Evolutionary conservation across 2,888 invertebrate genomes (phyloP).

Genomic region (Apeira syringaria): DNA sequence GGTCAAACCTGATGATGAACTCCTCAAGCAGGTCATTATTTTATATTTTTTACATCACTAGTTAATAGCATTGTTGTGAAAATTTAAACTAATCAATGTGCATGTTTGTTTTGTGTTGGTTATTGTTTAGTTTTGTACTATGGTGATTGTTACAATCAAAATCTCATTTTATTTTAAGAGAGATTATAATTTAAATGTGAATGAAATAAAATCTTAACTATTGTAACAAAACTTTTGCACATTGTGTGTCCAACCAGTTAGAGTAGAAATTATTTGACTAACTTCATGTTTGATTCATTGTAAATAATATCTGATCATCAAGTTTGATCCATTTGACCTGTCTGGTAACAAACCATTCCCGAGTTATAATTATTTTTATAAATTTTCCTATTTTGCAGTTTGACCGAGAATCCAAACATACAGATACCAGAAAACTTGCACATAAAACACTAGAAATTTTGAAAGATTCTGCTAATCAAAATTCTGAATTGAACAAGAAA

Average conservation of each 20-base stretch:
- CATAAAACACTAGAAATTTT: slow-evolving; percentile 61
- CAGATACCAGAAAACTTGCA: slow-evolving; percentile 58
- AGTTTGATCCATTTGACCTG: slow-evolving; percentile 54
- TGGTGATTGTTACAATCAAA: no score
- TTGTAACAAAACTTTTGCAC: slow-evolving; percentile 8
- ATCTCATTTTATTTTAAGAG: no score
- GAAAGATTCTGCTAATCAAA: slow-evolving; percentile 70
- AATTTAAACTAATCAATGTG: slow-evolving; percentile 36
- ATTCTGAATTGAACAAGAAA: slow-evolving; percentile 69
- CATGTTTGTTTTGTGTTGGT: slow-evolving; percentile 42
- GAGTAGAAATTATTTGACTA: no score
- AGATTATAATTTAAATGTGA: no score
- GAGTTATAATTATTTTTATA: slow-evolving; percentile 16
- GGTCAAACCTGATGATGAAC: slow-evolving; percentile 80
- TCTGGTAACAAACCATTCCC: not conserved
- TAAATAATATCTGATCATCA: slow-evolving; percentile 42
- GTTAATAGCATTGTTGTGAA: slow-evolving; percentile 38
- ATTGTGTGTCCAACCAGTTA: slow-evolving; percentile 3
- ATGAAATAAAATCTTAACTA: no score
- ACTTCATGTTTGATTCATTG: slow-evolving; percentile 1
- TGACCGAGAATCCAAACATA: slow-evolving; percentile 57
- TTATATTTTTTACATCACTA: slow-evolving; percentile 24
- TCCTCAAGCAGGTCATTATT: slow-evolving; percentile 80
- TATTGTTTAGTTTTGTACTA: no score
- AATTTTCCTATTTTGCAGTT: slow-evolving; percentile 47